These are phyloP conservation scores for Pachyuromys duprasi DNA, from an alignment of 2,797 vertebrate species.

Conservation along the genomic window DNA sequence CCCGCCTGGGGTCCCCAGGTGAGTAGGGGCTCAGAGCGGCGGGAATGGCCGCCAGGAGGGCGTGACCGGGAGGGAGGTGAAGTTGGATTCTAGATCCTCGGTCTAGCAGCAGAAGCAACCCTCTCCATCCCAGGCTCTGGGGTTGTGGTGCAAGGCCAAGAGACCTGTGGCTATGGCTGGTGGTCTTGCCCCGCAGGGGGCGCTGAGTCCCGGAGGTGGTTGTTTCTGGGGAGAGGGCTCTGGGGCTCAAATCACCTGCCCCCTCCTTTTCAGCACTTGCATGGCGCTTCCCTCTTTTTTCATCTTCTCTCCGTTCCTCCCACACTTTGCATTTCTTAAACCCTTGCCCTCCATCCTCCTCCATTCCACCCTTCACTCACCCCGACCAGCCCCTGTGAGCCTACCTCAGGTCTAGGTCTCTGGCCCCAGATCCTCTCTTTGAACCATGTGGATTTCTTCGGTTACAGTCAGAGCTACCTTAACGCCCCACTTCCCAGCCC, in stretches of 20 bases:
- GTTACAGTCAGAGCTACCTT: constrained; percentile 17
- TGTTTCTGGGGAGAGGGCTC: constrained; percentile 54
- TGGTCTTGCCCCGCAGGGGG: constrained; percentile 54
- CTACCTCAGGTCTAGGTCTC: constrained; percentile 48
- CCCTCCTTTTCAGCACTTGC: constrained; percentile 70
- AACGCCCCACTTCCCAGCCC: constrained; percentile 33
- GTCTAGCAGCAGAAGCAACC: not conserved
- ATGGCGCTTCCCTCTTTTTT: constrained; percentile 71
- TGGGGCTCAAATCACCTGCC: constrained; percentile 55
- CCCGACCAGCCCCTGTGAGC: constrained; percentile 66
- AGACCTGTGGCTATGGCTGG: not conserved
- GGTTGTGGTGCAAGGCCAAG: not conserved
- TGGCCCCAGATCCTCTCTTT: constrained; percentile 5
- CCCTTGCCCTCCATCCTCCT: constrained; percentile 71
- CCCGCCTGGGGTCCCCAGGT: constrained; percentile 98
- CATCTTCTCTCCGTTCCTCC: constrained; percentile 46
- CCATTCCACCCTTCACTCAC: constrained; percentile 56
- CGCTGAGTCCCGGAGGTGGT: constrained; percentile 75
- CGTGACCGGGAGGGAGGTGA: constrained; percentile 38
- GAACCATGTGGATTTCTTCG: constrained; percentile 5
- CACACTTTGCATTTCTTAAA: constrained; percentile 66
- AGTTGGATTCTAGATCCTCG: not conserved
- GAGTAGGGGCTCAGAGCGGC: constrained; percentile 84
- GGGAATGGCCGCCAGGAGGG: not conserved
- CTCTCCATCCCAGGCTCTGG: not conserved